These are phyloP conservation scores for Larimichthys polyactis DNA, from an alignment of 2,113 vertebrate species.

Conservation along the genomic window DNA sequence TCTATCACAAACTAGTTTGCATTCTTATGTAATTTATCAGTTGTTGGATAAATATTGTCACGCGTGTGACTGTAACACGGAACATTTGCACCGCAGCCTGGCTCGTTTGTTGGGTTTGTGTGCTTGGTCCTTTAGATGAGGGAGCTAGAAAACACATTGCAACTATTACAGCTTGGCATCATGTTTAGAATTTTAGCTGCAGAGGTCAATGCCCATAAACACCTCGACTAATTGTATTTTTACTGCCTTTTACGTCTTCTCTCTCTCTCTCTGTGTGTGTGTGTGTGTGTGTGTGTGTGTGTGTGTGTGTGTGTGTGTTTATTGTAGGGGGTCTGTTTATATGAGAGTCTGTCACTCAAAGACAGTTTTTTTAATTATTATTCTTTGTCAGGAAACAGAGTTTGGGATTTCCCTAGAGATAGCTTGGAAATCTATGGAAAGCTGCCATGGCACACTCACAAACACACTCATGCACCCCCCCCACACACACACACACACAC, in stretches of 20 bases:
- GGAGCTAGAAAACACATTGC: background rate
- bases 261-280: too few species aligned
- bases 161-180: background rate
- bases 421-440: conserved; percentile 25
- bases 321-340: too few species aligned
- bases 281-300: background rate
- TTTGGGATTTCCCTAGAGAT: background rate
- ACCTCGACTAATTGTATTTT: background rate
- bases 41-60: background rate
- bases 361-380: background rate
- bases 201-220: background rate
- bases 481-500: too few species aligned
- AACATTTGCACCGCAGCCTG: background rate
- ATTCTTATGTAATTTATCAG: background rate
- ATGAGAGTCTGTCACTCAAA: background rate
- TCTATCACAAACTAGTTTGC: too few species aligned
- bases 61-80: background rate
- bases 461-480: too few species aligned
- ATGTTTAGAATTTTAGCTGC: background rate
- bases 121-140: background rate
- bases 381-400: background rate
- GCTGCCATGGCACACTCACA: background rate
- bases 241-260: background rate
- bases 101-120: background rate
- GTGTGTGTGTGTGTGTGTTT: background rate